Percentiles rank a stretch among this genome's conserved stretches.
These are phyloP conservation scores for Capitella teleta DNA, from an alignment of 1,140 invertebrate species.

Conservation along the genomic window DNA sequence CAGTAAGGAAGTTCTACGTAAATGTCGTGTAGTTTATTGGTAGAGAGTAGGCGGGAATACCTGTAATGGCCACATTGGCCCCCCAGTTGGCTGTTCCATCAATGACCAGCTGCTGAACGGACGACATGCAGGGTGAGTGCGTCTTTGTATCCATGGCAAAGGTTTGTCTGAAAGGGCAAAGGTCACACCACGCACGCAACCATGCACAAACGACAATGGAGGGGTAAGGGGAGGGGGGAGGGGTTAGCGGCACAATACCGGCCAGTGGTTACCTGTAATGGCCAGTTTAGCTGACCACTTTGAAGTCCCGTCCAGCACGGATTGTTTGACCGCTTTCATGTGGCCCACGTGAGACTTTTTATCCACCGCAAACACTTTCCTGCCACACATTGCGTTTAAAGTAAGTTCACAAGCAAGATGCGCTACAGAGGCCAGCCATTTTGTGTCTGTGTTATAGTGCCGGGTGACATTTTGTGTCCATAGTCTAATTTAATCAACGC, in stretches of 20 bases:
- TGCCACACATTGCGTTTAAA: too few species aligned
- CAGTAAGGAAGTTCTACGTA: too few species aligned
- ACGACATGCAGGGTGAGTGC: neutral
- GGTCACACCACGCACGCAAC: neutral
- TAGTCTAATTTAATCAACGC: too few species aligned
- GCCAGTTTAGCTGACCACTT: constrained; percentile 99
- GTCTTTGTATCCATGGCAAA: constrained; percentile 9
- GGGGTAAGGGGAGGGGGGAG: neutral
- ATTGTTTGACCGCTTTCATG: constrained; percentile 91
- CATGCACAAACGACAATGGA: neutral
- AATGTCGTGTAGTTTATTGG: too few species aligned
- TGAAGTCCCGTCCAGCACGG: constrained; percentile 97
- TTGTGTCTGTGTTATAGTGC: too few species aligned
- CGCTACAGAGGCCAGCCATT: too few species aligned
- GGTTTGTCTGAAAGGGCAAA: neutral
- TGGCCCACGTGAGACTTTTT: constrained; percentile 97
- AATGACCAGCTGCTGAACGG: constrained; percentile 86
- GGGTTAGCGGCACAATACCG: neutral
- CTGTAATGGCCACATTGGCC: constrained; percentile 82
- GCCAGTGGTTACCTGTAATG: constrained; percentile 17
- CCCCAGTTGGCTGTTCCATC: constrained; percentile 98
- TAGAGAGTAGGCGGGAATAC: constrained; percentile 19
- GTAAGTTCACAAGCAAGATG: too few species aligned
- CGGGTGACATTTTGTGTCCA: too few species aligned
- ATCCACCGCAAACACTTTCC: constrained; percentile 45